These are phyloP conservation scores for Tetragonula carbonaria DNA, from an alignment of 2,888 invertebrate species.

Conservation along the genomic window DNA sequence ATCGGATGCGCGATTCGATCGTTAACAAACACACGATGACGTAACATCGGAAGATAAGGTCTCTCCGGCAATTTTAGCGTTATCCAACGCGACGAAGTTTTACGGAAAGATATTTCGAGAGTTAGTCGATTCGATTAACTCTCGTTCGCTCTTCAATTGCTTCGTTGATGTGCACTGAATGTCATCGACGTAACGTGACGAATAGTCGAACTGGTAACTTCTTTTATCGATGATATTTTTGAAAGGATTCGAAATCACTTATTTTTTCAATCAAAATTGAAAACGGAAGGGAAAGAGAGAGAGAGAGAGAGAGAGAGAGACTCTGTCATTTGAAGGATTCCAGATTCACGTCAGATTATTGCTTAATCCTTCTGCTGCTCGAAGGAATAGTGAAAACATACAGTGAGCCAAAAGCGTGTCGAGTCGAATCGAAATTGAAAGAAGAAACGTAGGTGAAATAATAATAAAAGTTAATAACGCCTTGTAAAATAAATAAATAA, in stretches of 20 bases:
- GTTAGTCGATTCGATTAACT: neutral
- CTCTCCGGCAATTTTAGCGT: neutral
- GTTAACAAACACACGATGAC: constrained; percentile 37
- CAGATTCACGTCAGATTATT: neutral
- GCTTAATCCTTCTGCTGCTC: too few species aligned
- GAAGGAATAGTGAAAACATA: too few species aligned
- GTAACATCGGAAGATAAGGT: constrained; percentile 34
- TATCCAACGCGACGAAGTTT: neutral
- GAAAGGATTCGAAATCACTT: neutral
- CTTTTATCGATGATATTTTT: neutral
- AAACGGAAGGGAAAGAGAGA: too few species aligned
- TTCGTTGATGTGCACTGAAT: neutral
- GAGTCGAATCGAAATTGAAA: too few species aligned
- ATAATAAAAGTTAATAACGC: too few species aligned
- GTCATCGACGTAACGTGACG: neutral
- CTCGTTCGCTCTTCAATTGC: neutral
- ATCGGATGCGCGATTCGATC: constrained; percentile 27
- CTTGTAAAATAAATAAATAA: too few species aligned
- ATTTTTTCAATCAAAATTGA: neutral
- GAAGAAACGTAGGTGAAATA: too few species aligned
- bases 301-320: too few species aligned
- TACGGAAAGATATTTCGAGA: neutral
- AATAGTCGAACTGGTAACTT: neutral
- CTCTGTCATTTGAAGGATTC: neutral
- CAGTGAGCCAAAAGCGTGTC: too few species aligned